Evolutionary conservation across 2,888 invertebrate genomes (phyloP), one percentile per base, ranked within the genome.

Genomic region (Dromius quadrimaculatus): DNA sequence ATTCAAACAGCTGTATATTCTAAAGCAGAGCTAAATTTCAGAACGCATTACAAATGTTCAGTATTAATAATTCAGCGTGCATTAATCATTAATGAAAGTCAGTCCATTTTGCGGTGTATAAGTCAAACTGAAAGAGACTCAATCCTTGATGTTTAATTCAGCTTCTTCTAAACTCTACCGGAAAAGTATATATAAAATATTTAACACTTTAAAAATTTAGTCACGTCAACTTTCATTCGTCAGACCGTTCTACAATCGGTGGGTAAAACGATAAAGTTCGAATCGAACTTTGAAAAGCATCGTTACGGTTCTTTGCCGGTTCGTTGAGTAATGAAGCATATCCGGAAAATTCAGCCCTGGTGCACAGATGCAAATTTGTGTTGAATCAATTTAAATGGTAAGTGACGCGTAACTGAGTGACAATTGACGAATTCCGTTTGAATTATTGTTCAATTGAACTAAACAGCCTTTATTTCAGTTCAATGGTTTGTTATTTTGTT

Each of bases 301-400:
- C 9, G 62, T 47, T 45, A 19, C 45, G 28, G 15, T 22, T 47
- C 36, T 34, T 65, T 45, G 13, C 50, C 11, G 45, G 32, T 8
- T 61, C 13, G 13, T 6, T 20, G 36, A 28, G 11, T 36, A 65
- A 65, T 32, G 64, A 50, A 65, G 41, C 22, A 38, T 20, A 15
- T n/a, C 47, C 22, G 20, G 20, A 65, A 54, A 66, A 22, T 50
- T 17, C 50, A 38, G 19, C 38, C 23, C 11, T 54, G 13, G 15
- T 32, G 34, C 20, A 13, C 36, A 36, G 28, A 54, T 38, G 47
- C 23, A 66, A 66, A 66, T 50, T 50, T 23, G 28, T n/a, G n/a
- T 34, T 34, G 34, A 1, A 2, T 15, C 54, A 66, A 66, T 66
- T 66, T 57, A n/a, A 54, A 54, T 47, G 36, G 47, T 28, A 64